Conservation (phyloP, 2,888 invertebrate genomes). For the Myathropa florea region DNA sequence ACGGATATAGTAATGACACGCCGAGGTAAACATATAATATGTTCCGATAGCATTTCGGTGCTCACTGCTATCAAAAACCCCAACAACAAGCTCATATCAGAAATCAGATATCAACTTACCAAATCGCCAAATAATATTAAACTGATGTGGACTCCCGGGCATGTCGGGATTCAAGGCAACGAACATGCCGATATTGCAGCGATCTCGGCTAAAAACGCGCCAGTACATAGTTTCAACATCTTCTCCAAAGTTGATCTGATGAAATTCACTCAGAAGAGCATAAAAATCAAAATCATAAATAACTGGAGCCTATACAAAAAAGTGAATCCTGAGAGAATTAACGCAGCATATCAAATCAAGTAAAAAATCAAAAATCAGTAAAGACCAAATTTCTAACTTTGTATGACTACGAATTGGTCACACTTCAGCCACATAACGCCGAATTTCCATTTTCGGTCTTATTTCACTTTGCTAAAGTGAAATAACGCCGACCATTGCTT, state of each 20-base stretch:
- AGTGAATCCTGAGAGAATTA: neutral
- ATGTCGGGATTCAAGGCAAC: slow-evolving; percentile 28
- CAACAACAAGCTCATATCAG: slow-evolving; percentile 13
- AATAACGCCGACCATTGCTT: too few relatives aligned
- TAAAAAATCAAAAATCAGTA: neutral
- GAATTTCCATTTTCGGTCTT: too few relatives aligned
- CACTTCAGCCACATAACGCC: neutral
- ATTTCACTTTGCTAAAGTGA: too few relatives aligned
- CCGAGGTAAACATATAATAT: slow-evolving; percentile 41
- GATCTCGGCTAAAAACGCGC: too few relatives aligned
- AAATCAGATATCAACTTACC: slow-evolving; percentile 10
- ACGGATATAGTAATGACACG: neutral
- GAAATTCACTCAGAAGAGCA: neutral
- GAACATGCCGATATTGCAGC: too few relatives aligned
- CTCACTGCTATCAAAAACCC: slow-evolving; percentile 32
- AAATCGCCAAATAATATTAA: slow-evolving; percentile 24
- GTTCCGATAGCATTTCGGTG: slow-evolving; percentile 41
- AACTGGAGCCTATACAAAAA: neutral
- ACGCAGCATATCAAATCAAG: neutral
- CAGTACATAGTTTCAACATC: neutral
- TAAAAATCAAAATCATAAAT: neutral
- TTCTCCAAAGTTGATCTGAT: too few relatives aligned
- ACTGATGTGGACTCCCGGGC: slow-evolving; percentile 43
- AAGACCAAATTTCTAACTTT: neutral
- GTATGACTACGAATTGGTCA: neutral